A percentile compares a stretch with the other conserved stretches of the same genome.
These are phyloP conservation scores for Garrulus glandarius DNA, from an alignment of 2,797 vertebrate genomes.

Conservation along the genomic window DNA sequence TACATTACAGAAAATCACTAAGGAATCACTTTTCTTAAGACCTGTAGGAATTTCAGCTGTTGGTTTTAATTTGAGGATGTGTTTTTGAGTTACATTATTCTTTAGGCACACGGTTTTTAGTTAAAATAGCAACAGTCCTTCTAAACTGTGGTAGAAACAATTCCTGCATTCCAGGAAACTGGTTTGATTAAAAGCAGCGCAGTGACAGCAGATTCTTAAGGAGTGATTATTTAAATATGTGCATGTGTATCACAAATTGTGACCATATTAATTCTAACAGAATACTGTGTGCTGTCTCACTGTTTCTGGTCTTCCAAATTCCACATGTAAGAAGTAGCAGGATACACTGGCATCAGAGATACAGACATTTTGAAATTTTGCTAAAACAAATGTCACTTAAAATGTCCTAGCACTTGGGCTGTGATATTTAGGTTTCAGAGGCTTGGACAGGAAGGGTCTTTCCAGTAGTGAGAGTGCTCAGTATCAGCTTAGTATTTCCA, in stretches of 20 bases:
- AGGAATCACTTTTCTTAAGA: background rate
- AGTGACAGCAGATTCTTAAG: background rate
- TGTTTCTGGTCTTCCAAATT: background rate
- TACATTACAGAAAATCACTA: background rate
- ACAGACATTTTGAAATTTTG: background rate
- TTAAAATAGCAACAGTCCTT: background rate
- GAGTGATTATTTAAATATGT: background rate
- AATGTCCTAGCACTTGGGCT: background rate
- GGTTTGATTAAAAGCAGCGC: background rate
- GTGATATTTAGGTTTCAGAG: background rate
- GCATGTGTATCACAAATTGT: background rate
- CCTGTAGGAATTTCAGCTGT: background rate
- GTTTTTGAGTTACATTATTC: background rate
- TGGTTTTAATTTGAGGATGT: background rate
- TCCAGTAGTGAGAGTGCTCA: background rate
- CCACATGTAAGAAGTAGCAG: background rate
- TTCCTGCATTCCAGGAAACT: background rate
- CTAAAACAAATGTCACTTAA: background rate
- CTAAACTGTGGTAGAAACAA: background rate
- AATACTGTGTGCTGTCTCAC: background rate
- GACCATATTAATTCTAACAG: background rate
- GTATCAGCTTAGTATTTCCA: background rate
- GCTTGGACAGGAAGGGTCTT: background rate
- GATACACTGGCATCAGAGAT: background rate
- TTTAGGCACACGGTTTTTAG: background rate